Percentiles rank a stretch among this genome's conserved stretches.
Evolutionary conservation across 2,888 invertebrate genomes (phyloP).

Genomic region (Cryptocheilus praepositus): DNA sequence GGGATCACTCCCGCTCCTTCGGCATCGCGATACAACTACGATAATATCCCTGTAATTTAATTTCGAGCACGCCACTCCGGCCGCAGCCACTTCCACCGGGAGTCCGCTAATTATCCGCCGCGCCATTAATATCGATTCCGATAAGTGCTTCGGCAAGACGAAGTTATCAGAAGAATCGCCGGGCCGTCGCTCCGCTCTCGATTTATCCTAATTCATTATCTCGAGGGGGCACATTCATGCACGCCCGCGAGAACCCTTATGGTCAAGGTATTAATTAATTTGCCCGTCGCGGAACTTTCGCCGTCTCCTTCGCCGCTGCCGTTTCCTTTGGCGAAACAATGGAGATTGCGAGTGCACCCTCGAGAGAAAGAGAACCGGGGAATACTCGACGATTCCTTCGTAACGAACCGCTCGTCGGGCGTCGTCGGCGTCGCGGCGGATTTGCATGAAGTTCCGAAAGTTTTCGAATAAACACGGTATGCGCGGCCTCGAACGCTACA

Average conservation of each 20-base stretch:
- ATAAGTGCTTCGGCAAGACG: slow-evolving; percentile 16
- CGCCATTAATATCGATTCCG: slow-evolving; percentile 16
- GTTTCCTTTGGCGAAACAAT: slow-evolving; percentile 57
- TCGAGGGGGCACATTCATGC: too few species aligned
- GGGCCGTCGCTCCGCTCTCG: slow-evolving; percentile 17
- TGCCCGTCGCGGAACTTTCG: too few species aligned
- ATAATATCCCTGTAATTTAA: too few species aligned
- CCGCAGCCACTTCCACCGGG: background rate
- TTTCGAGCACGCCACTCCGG: too few species aligned
- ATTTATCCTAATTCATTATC: too few species aligned
- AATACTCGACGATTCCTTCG: slow-evolving; percentile 52
- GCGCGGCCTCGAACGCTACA: slow-evolving; percentile 27
- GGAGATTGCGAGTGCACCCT: slow-evolving; percentile 48
- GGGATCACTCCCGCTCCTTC: too few species aligned
- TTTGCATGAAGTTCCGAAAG: slow-evolving; percentile 54
- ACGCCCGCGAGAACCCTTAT: too few species aligned
- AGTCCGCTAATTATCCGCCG: background rate
- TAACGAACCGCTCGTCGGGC: slow-evolving; percentile 45
- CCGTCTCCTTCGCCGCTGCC: too few species aligned
- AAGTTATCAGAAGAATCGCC: slow-evolving; percentile 9
- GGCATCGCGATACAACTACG: too few species aligned
- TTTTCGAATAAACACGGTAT: slow-evolving; percentile 58
- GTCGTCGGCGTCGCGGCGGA: slow-evolving; percentile 44
- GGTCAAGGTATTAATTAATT: too few species aligned
- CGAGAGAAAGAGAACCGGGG: slow-evolving; percentile 29